Base-by-base conservation (phyloP, 1,140 invertebrate species). In the Mycetomoellerius zeteki region DNA sequence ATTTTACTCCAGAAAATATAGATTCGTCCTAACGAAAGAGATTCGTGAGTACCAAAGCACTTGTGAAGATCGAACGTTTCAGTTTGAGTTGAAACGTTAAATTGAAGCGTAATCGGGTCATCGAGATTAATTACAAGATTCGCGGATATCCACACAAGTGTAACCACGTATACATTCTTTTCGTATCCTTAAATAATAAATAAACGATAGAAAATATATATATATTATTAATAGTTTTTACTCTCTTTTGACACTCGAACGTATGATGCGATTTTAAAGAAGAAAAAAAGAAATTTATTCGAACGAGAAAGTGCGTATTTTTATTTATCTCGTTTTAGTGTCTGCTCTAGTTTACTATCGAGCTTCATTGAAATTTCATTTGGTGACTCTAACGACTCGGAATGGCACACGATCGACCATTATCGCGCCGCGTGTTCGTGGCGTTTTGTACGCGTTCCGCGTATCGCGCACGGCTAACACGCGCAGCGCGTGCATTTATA, bases 401-500 rank as follows among this genome's bases (percentile, higher is more conserved):
- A 82, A 73, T 54, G 67, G 16, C 80, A 43, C 67, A 47, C 54
- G 52, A 73, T 82, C 67, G 67, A 43, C 33, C 52, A 73, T 73
- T 33, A 73, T 47, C 54, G 16, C 24, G 21, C 33, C 50, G 52
- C 47, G 43, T 52, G 43, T 24, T 21, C 24, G 60, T 62, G 33
- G 37, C 21, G 21, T 77, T 58, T 60, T 76, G 54, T 60, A 76
- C 54, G 30, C 72, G 52, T 33, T 33, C 27, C 52, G 52, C n/a
- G 12, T 27, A 50, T 71, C 67, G 52, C 71, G 50, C 50, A 19
- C 43, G 12, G n/a, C 52, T 24, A 33, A 76, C 33, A 27, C 33
- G 56, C 73, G 33, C 37, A 3, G 52, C 80, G 33, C 19, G n/a
- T 67, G 54, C 80, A 84, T 84, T 73, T 84, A 84, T 84, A 84